Evolutionary conservation across 2,113 vertebrate species (phyloP), one percentile per base, ranked within the genome.

Genomic region (Macrotus californicus): DNA sequence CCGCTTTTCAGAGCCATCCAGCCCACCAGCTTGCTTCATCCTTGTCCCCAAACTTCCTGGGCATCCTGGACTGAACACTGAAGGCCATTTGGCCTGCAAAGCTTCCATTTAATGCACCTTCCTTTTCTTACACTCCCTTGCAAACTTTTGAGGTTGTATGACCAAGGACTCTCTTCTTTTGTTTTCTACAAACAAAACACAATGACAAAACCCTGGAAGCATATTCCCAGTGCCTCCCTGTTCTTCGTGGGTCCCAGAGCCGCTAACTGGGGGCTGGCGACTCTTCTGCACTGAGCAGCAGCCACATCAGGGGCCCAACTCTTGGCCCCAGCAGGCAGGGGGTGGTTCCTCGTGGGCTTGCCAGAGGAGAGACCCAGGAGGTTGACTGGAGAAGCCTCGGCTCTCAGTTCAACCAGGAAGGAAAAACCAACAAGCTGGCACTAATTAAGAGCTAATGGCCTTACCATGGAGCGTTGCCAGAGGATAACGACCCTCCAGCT

Each of bases 381-480:
- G 69, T 56, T 64, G n/a, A 41, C 43, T 26, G 36, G 87, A 75
- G 89, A 54, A 89, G 75, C 36, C 87, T 91, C 85, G 76, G 66
- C 81, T 90, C 59, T 76, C 79, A 24, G 95, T 87, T 94, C 61
- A 75, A 39, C 67, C 19, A 92, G 61, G 86, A 93, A 95, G 89
- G 48, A 72, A 72, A 93, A 89, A 72, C 70, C 95, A 91, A 75
- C 79, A 96, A 96, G 95, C 97, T 96, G 97, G 95, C 95, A 94
- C 93, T 94, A 97, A 97, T 96, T 95, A 97, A 93, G 94, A 89
- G 83, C 70, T 96, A 97, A 97, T 96, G 93, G 94, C 84, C 89
- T 96, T 89, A 92, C 79, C 56, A 31, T 92, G 91, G 93, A 96
- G 72, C 8, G 0, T 52, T 94, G 94, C 96, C 97, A 94, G 89